These are phyloP conservation scores for Catajapyx aquilonaris DNA, from an alignment of 1,140 invertebrate species.

Conservation along the genomic window DNA sequence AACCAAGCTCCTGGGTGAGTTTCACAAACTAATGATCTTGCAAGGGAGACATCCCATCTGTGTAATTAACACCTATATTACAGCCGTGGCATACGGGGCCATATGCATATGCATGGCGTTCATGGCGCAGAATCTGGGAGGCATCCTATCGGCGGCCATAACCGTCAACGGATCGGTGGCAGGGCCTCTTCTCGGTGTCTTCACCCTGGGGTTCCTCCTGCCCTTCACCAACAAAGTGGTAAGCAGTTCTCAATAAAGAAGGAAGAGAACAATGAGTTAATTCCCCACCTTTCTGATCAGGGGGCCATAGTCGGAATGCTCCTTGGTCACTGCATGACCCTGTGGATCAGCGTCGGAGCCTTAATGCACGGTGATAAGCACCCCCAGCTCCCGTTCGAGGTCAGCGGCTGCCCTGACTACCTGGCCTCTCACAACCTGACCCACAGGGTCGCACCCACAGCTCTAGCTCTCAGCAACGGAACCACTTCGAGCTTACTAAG, in stretches of 20 bases:
- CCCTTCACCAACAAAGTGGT: constrained; percentile 13
- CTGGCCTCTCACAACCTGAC: background rate
- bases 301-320: constrained; percentile 11
- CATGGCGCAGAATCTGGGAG: background rate
- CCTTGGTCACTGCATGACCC: constrained; percentile 9
- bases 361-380: constrained; percentile 6
- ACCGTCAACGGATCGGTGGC: constrained; percentile 11
- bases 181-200: constrained; percentile 12
- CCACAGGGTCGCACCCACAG: no score
- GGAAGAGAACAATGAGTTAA: no score
- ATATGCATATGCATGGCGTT: background rate
- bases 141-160: constrained; percentile 8
- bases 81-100: background rate
- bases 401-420: constrained; percentile 8
- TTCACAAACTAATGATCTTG: background rate
- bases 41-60: background rate
- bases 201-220: constrained; percentile 10
- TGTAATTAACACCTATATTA: background rate
- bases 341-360: constrained; percentile 9
- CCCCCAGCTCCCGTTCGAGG: constrained; percentile 7
- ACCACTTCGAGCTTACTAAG: no score
- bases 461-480: no score
- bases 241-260: constrained; percentile 1
- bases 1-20: constrained; percentile 9
- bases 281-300: constrained; percentile 2